Evolutionary conservation across 2,888 invertebrate genomes (phyloP).

Genomic region (Ophraella communa): DNA sequence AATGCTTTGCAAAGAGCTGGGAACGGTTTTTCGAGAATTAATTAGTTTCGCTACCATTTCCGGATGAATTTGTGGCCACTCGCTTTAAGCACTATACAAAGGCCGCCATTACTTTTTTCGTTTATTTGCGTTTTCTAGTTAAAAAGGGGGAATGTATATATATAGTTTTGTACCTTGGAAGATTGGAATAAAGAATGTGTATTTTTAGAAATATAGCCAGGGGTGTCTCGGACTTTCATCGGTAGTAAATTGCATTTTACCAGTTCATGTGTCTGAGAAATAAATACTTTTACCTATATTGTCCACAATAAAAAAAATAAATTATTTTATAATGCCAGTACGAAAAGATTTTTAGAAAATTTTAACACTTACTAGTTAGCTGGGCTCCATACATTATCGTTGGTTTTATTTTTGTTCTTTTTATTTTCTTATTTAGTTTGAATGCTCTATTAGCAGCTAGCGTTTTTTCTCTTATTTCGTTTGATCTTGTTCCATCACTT

Average conservation of each 20-base stretch:
- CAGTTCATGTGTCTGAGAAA: background rate
- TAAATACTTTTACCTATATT: background rate
- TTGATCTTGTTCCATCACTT: too few species aligned
- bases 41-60: slow-evolving; percentile 3
- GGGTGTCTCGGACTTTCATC: background rate
- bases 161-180: background rate
- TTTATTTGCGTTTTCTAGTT: background rate
- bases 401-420: too few species aligned
- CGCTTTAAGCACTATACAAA: slow-evolving; percentile 8
- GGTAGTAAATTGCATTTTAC: background rate
- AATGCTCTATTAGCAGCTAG: too few species aligned
- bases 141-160: background rate
- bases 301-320: background rate
- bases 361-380: too few species aligned
- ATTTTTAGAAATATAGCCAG: background rate
- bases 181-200: background rate
- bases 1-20: slow-evolving; percentile 1
- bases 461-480: too few species aligned
- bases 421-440: too few species aligned
- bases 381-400: too few species aligned
- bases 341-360: too few species aligned
- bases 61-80: slow-evolving; percentile 7
- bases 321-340: background rate
- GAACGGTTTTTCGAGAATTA: slow-evolving; percentile 5
- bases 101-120: background rate